Percentiles rank a stretch among this genome's conserved stretches.
phyloP scores from a whole-genome alignment of 2,113 vertebrate species.

The Bubalus kerabau region DNA sequence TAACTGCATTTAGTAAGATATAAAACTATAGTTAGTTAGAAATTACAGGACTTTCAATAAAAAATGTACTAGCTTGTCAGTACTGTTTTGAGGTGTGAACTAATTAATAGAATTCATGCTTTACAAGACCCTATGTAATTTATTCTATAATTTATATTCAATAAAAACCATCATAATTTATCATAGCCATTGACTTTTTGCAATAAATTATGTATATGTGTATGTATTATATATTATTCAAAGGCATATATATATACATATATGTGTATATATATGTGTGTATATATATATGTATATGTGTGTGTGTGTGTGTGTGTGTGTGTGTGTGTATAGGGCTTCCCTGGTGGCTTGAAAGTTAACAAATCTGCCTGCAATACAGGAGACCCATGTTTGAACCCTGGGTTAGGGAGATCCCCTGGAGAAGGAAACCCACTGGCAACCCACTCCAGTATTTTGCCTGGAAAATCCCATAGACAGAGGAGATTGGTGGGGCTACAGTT shows the following conservation, averaged over 20 bases:
- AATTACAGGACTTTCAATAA: background rate
- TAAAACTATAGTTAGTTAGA: slow-evolving; percentile 25
- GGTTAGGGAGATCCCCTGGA: background rate
- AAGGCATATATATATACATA: background rate
- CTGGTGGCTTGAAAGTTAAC: background rate
- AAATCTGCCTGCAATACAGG: background rate
- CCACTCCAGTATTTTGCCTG: background rate
- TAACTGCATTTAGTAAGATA: background rate
- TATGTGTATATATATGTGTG: background rate
- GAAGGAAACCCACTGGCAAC: background rate
- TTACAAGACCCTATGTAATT: background rate
- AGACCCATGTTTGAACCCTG: background rate
- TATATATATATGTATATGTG: accelerated
- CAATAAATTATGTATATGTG: background rate
- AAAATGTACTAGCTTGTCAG: background rate
- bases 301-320: background rate
- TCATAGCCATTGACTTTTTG: background rate
- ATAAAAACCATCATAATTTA: background rate
- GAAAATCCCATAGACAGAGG: background rate
- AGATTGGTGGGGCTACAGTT: background rate
- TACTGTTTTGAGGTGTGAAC: background rate
- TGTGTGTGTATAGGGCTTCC: background rate
- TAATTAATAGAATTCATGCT: background rate
- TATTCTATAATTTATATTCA: background rate
- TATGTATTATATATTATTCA: background rate